A percentile compares a stretch with the other conserved stretches of the same genome.
These are phyloP conservation scores for Megathymus violae DNA, from an alignment of 1,140 invertebrate species.

Conservation along the genomic window DNA sequence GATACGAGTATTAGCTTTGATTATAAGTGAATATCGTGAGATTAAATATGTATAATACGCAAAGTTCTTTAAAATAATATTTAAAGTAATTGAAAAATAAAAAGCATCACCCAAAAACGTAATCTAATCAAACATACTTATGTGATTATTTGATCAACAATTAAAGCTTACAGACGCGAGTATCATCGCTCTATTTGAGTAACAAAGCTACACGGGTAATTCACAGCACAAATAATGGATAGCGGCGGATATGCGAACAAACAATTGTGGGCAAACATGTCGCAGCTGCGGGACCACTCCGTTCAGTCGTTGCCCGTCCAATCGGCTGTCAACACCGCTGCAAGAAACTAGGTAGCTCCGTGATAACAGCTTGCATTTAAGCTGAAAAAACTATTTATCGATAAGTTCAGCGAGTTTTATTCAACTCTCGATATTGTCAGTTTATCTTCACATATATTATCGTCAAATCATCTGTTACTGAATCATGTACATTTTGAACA, in stretches of 20 bases:
- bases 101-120: too few species aligned
- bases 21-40: too few species aligned
- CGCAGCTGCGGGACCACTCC: slow-evolving; percentile 57
- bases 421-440: too few species aligned
- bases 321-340: slow-evolving; percentile 46
- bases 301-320: slow-evolving; percentile 59
- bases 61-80: too few species aligned
- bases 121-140: slow-evolving; percentile 22
- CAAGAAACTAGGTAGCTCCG: slow-evolving; percentile 15
- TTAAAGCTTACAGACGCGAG: slow-evolving; percentile 41
- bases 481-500: too few species aligned
- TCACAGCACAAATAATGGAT: slow-evolving; percentile 69
- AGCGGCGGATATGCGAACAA: slow-evolving; percentile 65
- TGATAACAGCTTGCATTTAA: too few species aligned
- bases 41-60: too few species aligned
- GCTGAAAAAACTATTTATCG: too few species aligned
- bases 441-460: too few species aligned
- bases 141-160: slow-evolving; percentile 32
- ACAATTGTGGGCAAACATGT: slow-evolving; percentile 68
- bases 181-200: slow-evolving; percentile 62
- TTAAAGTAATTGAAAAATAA: slow-evolving; percentile 13
- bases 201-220: slow-evolving; percentile 70
- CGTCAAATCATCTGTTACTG: too few species aligned
- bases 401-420: too few species aligned
- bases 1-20: too few species aligned